phyloP scores from a whole-genome alignment of 2,888 invertebrate species.

The Poecilobothrus nobilitatus region DNA sequence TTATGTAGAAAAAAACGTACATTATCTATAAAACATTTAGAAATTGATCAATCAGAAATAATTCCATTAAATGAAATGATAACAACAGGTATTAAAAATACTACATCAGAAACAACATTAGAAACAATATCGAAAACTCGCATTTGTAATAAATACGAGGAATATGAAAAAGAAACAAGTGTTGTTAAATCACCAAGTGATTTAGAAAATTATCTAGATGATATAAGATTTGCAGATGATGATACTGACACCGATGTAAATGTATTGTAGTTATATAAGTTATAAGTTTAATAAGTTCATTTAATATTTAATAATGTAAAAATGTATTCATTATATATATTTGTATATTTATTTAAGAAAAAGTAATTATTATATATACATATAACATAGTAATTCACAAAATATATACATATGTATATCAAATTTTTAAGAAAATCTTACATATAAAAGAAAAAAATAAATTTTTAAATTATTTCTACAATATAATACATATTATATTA shows the following conservation, averaged over 20 bases:
- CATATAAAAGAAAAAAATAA: not conserved
- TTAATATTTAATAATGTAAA: not conserved
- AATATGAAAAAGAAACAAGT: slow-evolving; percentile 56
- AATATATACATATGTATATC: no score
- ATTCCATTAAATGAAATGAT: not conserved
- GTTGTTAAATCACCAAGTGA: slow-evolving; percentile 57
- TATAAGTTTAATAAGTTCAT: not conserved
- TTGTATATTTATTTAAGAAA: not conserved
- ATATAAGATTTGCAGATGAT: slow-evolving; percentile 67
- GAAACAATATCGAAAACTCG: no score
- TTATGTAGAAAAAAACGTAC: not conserved
- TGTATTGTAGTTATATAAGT: not conserved
- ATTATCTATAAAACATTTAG: not conserved
- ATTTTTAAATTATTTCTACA: not conserved
- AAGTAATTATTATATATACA: no score
- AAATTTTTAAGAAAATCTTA: not conserved
- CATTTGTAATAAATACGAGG: slow-evolving; percentile 17
- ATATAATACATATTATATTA: no score
- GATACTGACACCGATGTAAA: not conserved
- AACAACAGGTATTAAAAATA: not conserved
- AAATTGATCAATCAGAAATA: not conserved
- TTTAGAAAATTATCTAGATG: slow-evolving; percentile 52
- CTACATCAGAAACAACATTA: not conserved
- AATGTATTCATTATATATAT: not conserved
- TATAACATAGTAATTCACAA: not conserved